Conservation (phyloP, 2,113 vertebrate genomes). For the Gnathonemus longibarbis region DNA sequence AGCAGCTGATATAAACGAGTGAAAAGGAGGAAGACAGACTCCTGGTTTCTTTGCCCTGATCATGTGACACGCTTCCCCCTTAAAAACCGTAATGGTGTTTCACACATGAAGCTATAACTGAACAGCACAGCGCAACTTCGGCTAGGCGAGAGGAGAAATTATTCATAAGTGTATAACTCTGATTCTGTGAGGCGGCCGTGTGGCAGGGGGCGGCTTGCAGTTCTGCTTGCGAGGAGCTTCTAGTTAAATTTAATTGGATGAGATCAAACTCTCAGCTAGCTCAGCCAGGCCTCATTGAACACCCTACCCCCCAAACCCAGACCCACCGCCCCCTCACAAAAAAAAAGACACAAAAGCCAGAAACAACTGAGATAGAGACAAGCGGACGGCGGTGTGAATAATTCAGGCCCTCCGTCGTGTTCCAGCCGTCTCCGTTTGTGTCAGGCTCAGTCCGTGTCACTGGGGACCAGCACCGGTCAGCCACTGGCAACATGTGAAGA, state of each 20-base stretch:
- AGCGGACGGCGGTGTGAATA: constrained; percentile 1
- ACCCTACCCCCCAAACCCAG: background rate
- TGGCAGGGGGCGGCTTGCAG: background rate
- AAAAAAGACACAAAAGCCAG: constrained; percentile 6
- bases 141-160: background rate
- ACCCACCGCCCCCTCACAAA: background rate
- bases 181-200: background rate
- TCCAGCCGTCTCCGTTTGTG: background rate
- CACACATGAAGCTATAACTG: background rate
- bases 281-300: background rate
- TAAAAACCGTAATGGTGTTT: background rate
- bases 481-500: background rate
- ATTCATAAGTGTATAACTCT: constrained; percentile 2
- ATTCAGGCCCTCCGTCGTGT: background rate
- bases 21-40: background rate
- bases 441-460: background rate
- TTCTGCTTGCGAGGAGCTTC: background rate
- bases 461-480: background rate
- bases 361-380: background rate
- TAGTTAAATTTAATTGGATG: constrained; percentile 9
- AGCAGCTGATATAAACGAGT: background rate
- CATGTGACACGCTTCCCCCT: background rate
- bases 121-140: background rate
- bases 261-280: background rate
- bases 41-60: background rate